Conservation (phyloP, 2,888 invertebrate genomes). For the Smittia aterrima region DNA sequence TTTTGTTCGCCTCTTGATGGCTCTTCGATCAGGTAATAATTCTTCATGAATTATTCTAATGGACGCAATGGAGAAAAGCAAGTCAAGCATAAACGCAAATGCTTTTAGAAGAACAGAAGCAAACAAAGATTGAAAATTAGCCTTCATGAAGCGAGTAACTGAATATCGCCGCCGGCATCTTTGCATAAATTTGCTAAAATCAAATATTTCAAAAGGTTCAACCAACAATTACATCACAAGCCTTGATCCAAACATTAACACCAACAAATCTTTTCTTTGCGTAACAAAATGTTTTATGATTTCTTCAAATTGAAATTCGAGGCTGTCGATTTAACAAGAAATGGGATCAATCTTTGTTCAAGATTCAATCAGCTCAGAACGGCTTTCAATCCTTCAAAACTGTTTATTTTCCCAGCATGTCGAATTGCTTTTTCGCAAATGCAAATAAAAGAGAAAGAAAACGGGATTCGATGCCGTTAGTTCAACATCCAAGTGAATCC, state of each 20-base stretch:
- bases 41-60: conserved; percentile 15
- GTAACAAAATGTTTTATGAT: too few relatives aligned
- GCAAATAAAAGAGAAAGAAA: conserved; percentile 24
- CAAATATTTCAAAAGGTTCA: too few relatives aligned
- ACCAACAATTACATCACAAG: too few relatives aligned
- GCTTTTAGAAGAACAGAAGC: neutral
- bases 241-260: too few relatives aligned
- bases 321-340: conserved; percentile 15
- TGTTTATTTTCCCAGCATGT: conserved; percentile 40
- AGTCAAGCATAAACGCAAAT: neutral
- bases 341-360: conserved; percentile 17
- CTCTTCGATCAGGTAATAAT: conserved; percentile 34
- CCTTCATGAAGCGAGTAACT: too few relatives aligned
- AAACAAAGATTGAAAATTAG: neutral
- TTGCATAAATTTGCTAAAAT: too few relatives aligned
- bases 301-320: neutral
- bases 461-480: conserved; percentile 26
- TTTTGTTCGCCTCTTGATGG: neutral
- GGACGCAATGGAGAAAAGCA: neutral
- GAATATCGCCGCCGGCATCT: too few relatives aligned
- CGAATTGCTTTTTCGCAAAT: conserved; percentile 10
- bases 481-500: conserved; percentile 21
- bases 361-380: neutral
- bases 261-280: too few relatives aligned
- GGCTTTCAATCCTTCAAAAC: neutral